Base-by-base conservation (phyloP, 2,888 invertebrate species). In the Callyntrura guangdongensis region DNA sequence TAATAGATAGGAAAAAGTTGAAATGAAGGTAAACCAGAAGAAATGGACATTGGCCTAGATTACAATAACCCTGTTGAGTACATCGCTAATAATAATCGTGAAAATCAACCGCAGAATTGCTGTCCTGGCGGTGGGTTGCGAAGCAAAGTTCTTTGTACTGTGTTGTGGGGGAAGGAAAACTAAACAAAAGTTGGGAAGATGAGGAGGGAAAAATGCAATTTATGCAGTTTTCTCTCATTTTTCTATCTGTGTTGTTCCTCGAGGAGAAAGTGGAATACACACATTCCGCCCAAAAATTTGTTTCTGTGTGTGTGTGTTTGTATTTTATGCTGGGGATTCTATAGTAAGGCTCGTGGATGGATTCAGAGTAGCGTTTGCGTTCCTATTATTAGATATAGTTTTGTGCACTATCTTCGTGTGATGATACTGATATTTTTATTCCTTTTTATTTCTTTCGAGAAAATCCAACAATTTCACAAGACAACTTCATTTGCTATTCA, bases 401-500 rank as follows among this genome's bases (percentile, higher is more conserved):
- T 20, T 22, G 22, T 64, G 14, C 22, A 64, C 11, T 22, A 25
- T 64, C 3, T n/a, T 20, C 11, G 25, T 53, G 53, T 17, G 6
- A 45, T 56, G 27, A 25, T 53, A n/a, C 77, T 45, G 36, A 81
- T 81, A 81, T 67, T 83, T 64, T 67, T 67, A 22, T 64, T 14
- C 27, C 25, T 45, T 17, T 64, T 14, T 27, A 11, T 59, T 59
- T 81, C 36, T 25, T 22, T 14, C 83, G 11, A 45, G 22, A 77
- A 89, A 84, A 84, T 84, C 89, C 84, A 84, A 89, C 89, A 89
- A 90, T 90, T 90, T 79, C 56, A 69, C 77, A 56, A 77, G 86
- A 87, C 90, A 91, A 91, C 83, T 91, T 86, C 90, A 91, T 91
- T 91, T 91, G 77, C 64, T 91, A 91, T 91, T 91, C 90, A 91